phyloP scores from a whole-genome alignment of 2,113 vertebrate genomes.

The Pangasianodon hypophthalmus region DNA sequence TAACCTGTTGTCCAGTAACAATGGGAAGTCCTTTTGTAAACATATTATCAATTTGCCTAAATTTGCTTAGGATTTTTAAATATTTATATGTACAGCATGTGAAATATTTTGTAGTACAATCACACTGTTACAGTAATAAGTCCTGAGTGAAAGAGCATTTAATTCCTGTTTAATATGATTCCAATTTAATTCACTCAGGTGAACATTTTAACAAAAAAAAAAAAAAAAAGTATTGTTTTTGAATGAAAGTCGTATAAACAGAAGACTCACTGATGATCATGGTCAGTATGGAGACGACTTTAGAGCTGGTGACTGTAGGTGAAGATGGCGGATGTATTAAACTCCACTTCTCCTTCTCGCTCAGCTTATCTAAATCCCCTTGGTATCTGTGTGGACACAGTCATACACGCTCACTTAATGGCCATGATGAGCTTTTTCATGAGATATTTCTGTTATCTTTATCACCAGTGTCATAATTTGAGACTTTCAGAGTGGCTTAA shows the following conservation, averaged over 20 bases:
- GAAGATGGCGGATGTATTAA: conserved; percentile 61
- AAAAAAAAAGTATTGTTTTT: background rate
- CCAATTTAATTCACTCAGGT: background rate
- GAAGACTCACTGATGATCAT: conserved; percentile 60
- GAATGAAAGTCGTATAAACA: background rate
- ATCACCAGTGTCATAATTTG: background rate
- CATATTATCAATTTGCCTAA: background rate
- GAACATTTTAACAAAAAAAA: background rate
- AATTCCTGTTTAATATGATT: background rate
- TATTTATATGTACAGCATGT: background rate
- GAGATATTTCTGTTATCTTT: background rate
- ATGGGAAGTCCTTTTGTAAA: background rate
- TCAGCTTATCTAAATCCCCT: conserved; percentile 55
- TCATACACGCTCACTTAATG: background rate
- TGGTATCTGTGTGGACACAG: conserved; percentile 69
- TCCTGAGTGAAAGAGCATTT: background rate
- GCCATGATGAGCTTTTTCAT: background rate
- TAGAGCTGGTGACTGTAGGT: conserved; percentile 66
- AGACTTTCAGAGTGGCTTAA: background rate
- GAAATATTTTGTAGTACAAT: background rate
- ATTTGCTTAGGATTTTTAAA: background rate
- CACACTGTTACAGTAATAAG: background rate
- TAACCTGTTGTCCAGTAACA: background rate
- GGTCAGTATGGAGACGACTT: conserved; percentile 66
- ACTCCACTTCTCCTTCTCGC: conserved; percentile 56